Evolutionary conservation across 2,113 vertebrate genomes (phyloP).

Genomic region (Pungitius pungitius): DNA sequence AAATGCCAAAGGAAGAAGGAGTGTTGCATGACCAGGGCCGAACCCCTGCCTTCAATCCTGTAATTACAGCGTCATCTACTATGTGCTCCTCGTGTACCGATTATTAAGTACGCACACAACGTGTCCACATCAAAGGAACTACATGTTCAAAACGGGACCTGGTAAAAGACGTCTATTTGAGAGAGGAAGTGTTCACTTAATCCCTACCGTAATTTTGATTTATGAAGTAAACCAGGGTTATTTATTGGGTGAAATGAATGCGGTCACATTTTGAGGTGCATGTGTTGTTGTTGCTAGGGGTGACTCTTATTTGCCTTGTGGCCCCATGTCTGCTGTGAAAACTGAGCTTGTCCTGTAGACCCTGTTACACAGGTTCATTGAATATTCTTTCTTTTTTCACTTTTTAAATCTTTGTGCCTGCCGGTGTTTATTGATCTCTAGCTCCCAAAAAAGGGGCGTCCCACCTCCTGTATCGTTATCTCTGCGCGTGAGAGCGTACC

Average conservation of each 20-base stretch:
- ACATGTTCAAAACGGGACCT: not conserved
- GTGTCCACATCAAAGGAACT: not conserved
- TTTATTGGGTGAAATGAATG: not conserved
- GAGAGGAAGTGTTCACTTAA: not conserved
- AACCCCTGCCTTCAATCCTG: not conserved
- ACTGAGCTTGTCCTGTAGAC: not conserved
- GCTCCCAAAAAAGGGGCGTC: constrained; percentile 22
- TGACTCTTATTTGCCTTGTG: not conserved
- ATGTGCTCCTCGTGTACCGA: not conserved
- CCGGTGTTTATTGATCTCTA: constrained; percentile 31
- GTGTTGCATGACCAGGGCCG: not conserved
- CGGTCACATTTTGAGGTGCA: not conserved
- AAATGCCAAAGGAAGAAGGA: constrained; percentile 9
- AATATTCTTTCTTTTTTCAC: not conserved
- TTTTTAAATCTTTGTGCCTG: constrained; percentile 12
- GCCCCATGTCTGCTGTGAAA: not conserved
- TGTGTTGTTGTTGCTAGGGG: not conserved
- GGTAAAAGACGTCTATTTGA: not conserved
- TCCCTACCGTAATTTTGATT: not conserved
- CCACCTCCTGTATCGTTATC: constrained; percentile 42
- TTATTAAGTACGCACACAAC: not conserved
- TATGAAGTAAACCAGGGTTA: not conserved
- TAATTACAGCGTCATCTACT: not conserved
- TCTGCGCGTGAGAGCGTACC: constrained; percentile 35
- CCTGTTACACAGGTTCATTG: constrained; percentile 21